phyloP scores from a whole-genome alignment of 92 coral and sea anemone species.

The Epizoanthus rinbou region DNA sequence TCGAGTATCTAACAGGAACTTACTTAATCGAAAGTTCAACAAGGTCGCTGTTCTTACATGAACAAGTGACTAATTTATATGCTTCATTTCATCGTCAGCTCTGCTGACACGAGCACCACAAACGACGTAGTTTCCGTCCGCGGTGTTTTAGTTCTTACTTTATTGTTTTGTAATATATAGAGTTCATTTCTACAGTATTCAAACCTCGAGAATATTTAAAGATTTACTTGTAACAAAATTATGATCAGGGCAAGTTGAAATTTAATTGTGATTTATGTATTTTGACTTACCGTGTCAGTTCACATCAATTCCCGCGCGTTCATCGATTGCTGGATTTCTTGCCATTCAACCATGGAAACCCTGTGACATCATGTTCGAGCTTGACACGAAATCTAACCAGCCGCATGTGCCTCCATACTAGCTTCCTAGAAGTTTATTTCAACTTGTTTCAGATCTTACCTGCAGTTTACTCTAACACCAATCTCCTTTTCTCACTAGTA shows the following conservation, averaged over 20 bases:
- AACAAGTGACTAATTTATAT: constrained; percentile 39
- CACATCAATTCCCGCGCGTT: constrained; percentile 43
- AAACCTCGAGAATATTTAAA: not conserved
- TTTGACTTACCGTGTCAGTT: constrained; percentile 11
- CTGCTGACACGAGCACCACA: constrained; percentile 32
- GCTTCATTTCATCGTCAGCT: constrained; percentile 30
- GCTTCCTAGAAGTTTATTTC: not conserved
- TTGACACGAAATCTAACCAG: constrained; percentile 25
- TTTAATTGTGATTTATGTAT: not conserved
- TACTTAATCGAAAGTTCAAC: constrained; percentile 31
- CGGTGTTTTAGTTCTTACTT: not conserved
- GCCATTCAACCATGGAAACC: constrained; percentile 43
- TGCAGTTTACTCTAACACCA: constrained; percentile 2
- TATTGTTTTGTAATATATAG: no score
- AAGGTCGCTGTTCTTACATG: constrained; percentile 7
- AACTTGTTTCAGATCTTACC: not conserved
- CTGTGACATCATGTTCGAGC: constrained; percentile 32
- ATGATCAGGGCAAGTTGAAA: not conserved
- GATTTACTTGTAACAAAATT: not conserved
- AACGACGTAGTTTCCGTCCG: constrained; percentile 3
- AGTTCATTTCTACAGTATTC: not conserved
- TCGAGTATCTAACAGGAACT: constrained; percentile 17
- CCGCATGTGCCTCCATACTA: constrained; percentile 12
- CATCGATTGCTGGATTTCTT: constrained; percentile 9
- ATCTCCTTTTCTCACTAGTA: constrained; percentile 37